Percentiles rank a stretch among this genome's conserved stretches.
Evolutionary conservation across 1,140 invertebrate species (phyloP).

Genomic region (Hycleus phaleratus): DNA sequence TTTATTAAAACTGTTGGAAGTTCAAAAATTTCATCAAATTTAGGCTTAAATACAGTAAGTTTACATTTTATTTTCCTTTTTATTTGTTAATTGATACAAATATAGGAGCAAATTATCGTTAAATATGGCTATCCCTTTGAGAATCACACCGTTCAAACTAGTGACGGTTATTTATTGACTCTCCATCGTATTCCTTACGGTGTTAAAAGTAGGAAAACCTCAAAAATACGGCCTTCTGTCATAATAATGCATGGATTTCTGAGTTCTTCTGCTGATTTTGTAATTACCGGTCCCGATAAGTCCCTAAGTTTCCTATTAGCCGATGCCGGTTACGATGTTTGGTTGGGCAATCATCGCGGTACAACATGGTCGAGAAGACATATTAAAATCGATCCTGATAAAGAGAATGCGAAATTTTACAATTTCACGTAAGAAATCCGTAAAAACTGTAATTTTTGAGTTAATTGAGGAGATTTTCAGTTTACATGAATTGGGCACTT

Average conservation of each 20-base stretch:
- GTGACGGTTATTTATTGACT: constrained; percentile 62
- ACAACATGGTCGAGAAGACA: constrained; percentile 58
- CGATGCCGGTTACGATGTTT: constrained; percentile 41
- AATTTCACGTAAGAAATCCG: not conserved
- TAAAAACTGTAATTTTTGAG: too few relatives aligned
- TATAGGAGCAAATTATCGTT: constrained; percentile 33
- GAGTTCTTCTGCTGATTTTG: constrained; percentile 30
- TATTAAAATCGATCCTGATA: constrained; percentile 42
- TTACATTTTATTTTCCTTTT: too few relatives aligned
- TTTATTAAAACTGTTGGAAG: too few relatives aligned
- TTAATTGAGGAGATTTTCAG: constrained; percentile 1
- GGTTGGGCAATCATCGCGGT: constrained; percentile 66
- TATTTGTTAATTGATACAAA: too few relatives aligned
- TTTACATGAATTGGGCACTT: constrained; percentile 41
- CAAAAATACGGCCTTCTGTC: constrained; percentile 26
- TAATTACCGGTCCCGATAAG: constrained; percentile 28
- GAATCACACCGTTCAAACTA: constrained; percentile 54
- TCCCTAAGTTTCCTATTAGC: constrained; percentile 31
- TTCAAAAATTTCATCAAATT: too few relatives aligned
- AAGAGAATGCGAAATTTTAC: constrained; percentile 36
- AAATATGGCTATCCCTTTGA: constrained; percentile 54
- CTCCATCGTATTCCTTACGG: constrained; percentile 54
- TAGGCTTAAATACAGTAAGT: too few relatives aligned
- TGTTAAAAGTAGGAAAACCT: constrained; percentile 8
- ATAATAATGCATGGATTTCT: constrained; percentile 45